phyloP scores from a whole-genome alignment of 1,140 invertebrate genomes.

The Agrypnia vestita region DNA sequence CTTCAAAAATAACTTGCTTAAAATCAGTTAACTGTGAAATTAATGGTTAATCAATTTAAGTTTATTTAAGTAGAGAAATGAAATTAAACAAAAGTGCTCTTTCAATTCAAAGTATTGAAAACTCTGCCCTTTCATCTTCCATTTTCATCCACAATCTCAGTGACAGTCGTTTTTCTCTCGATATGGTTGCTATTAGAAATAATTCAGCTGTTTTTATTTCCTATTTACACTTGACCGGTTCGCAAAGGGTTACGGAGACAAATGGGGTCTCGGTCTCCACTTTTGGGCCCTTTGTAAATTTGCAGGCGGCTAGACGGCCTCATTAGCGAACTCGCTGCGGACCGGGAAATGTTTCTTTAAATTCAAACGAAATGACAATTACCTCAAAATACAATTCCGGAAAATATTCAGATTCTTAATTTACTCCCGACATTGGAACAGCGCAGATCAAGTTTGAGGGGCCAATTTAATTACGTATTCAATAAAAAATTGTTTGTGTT shows the following conservation, averaged over 20 bases:
- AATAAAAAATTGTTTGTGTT: no score
- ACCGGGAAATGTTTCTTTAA: conserved; percentile 36
- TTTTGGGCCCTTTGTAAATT: conserved; percentile 23
- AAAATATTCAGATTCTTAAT: conserved; percentile 36
- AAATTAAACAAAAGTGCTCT: no score
- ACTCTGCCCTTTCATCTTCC: neutral
- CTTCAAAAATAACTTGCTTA: no score
- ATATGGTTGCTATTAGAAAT: neutral
- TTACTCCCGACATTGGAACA: neutral
- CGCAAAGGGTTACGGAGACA: conserved; percentile 22
- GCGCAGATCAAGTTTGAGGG: conserved; percentile 8
- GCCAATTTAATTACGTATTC: neutral
- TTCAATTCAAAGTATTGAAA: no score
- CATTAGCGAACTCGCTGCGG: conserved; percentile 14
- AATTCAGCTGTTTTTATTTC: conserved; percentile 15
- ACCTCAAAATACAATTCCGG: conserved; percentile 29
- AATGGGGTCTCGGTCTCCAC: conserved; percentile 4
- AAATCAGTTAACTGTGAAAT: no score
- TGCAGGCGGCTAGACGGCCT: conserved; percentile 23
- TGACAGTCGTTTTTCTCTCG: neutral
- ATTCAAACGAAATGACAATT: conserved; percentile 34
- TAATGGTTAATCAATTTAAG: no score
- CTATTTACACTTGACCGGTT: conserved; percentile 2
- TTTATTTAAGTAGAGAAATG: no score
- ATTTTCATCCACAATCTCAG: neutral